Conservation (phyloP, 2,888 invertebrate species). For the Mactromeris polynyma region DNA sequence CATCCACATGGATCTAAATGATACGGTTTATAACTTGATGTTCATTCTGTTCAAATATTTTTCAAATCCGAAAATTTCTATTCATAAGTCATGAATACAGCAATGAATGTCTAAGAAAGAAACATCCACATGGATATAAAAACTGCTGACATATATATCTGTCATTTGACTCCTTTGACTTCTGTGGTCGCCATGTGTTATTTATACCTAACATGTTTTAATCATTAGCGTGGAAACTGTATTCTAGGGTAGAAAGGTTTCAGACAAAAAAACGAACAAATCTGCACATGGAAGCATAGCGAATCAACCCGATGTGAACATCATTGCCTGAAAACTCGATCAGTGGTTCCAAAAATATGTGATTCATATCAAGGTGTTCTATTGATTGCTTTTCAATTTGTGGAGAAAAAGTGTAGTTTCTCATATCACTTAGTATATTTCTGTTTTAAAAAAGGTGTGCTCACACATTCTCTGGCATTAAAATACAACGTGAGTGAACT, state of each 20-base stretch:
- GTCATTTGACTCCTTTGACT: neutral
- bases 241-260: neutral
- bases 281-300: neutral
- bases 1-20: no score
- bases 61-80: no score
- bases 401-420: neutral
- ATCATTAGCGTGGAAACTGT: neutral
- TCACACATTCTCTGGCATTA: neutral
- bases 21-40: no score
- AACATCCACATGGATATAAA: no score
- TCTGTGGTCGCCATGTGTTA: neutral
- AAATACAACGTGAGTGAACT: neutral
- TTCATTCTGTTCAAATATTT: no score
- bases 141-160: no score
- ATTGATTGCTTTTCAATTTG: neutral
- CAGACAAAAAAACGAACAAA: neutral
- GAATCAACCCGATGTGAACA: neutral
- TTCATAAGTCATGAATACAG: no score
- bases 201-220: conserved; percentile 9
- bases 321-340: neutral
- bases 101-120: no score
- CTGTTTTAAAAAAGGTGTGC: neutral
- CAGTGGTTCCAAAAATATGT: neutral
- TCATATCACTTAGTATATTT: neutral
- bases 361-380: conserved; percentile 1